A percentile compares a stretch with the other conserved stretches of the same genome.
phyloP scores from a whole-genome alignment of 2,888 invertebrate species.

The Andrena bucephala region DNA sequence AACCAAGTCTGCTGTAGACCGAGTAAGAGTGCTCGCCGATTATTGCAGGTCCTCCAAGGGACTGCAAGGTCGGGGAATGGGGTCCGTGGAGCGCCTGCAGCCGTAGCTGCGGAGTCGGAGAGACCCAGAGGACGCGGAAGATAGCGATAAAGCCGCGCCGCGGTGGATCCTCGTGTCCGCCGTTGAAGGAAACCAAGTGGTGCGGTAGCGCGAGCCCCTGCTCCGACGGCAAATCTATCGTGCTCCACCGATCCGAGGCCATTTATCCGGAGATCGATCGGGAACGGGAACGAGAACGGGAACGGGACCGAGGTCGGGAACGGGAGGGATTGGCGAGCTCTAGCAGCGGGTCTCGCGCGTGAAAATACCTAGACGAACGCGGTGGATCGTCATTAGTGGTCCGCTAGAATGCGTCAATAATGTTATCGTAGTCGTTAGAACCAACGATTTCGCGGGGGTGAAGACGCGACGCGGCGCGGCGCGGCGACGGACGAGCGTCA shows the following conservation, averaged over 20 bases:
- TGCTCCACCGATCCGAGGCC: constrained; percentile 27
- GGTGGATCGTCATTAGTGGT: constrained; percentile 45
- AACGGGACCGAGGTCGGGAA: no score
- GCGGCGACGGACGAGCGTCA: constrained; percentile 22
- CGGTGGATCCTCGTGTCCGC: constrained; percentile 93
- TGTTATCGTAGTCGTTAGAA: constrained; percentile 57
- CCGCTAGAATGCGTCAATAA: constrained; percentile 51
- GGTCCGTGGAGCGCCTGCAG: constrained; percentile 95
- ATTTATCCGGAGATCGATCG: constrained; percentile 15
- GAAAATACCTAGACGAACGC: constrained; percentile 42
- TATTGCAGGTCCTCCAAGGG: constrained; percentile 88
- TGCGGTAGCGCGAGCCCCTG: constrained; percentile 92
- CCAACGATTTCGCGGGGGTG: constrained; percentile 49
- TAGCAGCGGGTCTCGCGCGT: not conserved
- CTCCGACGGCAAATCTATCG: constrained; percentile 81
- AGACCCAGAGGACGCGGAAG: constrained; percentile 92
- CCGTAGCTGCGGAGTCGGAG: constrained; percentile 95
- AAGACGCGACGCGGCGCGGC: not conserved
- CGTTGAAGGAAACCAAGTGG: constrained; percentile 94
- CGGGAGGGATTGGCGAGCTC: constrained; percentile 5
- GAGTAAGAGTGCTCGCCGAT: not conserved
- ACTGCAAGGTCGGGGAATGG: constrained; percentile 95
- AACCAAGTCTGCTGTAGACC: not conserved
- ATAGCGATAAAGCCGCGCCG: constrained; percentile 91
- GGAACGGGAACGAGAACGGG: no score